Conservation (phyloP, 2,113 vertebrate genomes). For the Lota lota region DNA sequence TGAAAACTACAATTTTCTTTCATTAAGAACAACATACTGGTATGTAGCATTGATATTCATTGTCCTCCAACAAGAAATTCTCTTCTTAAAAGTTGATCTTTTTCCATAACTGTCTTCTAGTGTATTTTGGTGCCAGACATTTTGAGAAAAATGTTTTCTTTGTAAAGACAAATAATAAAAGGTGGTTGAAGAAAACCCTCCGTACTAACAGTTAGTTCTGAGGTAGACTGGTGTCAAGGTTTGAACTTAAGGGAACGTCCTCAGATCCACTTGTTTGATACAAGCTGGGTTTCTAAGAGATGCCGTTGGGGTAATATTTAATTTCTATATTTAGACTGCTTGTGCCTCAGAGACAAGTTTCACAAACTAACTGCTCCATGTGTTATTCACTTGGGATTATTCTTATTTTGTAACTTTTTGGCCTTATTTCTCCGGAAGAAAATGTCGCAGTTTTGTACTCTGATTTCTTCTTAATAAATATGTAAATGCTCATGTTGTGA, state of each 20-base stretch:
- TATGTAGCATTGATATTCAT: conserved; percentile 47
- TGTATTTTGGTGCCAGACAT: conserved; percentile 52
- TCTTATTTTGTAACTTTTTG: conserved; percentile 42
- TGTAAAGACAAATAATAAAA: conserved; percentile 16
- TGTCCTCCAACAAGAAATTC: conserved; percentile 53
- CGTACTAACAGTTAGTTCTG: conserved; percentile 28
- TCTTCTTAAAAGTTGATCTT: conserved; percentile 50
- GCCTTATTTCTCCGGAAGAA: conserved; percentile 68
- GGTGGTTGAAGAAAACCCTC: conserved; percentile 27
- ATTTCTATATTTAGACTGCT: conserved; percentile 54
- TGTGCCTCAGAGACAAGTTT: conserved; percentile 50
- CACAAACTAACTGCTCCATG: conserved; percentile 39
- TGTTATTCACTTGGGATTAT: conserved; percentile 32
- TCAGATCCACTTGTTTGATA: conserved; percentile 65
- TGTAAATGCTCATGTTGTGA: conserved; percentile 38
- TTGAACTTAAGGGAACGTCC: conserved; percentile 50
- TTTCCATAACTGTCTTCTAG: conserved; percentile 46
- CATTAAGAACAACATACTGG: conserved; percentile 82
- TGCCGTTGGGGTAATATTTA: conserved; percentile 61
- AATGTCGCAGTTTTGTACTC: conserved; percentile 67
- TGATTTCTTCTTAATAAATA: conserved; percentile 64
- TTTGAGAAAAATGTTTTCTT: conserved; percentile 41
- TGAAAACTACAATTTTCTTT: conserved; percentile 87
- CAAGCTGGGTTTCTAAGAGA: conserved; percentile 48
- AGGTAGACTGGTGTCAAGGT: conserved; percentile 29